Evolutionary conservation across 2,888 invertebrate species (phyloP).

Genomic region (Brachyopa scutellaris): DNA sequence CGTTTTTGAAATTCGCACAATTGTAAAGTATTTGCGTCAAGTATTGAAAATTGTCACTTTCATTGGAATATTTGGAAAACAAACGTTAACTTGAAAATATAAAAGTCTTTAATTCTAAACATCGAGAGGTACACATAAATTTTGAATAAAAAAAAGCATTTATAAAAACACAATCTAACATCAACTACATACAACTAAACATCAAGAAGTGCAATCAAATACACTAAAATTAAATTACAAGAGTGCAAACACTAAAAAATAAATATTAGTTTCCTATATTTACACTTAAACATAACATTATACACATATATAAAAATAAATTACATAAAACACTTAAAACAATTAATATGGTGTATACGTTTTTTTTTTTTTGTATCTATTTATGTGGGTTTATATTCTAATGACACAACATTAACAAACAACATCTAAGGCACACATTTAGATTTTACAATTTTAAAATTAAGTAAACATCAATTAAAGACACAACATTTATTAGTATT

Average conservation of each 20-base stretch:
- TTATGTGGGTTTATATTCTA: slow-evolving; percentile 26
- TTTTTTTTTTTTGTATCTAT: slow-evolving; percentile 20
- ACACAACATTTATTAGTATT: slow-evolving; percentile 63
- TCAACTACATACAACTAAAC: slow-evolving; percentile 50
- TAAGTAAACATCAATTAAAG: slow-evolving; percentile 64
- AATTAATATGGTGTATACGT: slow-evolving; percentile 23
- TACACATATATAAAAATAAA: slow-evolving; percentile 5
- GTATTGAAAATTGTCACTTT: too few species aligned
- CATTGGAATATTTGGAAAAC: too few species aligned
- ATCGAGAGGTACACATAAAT: neutral
- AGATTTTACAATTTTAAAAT: slow-evolving; percentile 33
- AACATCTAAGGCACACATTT: slow-evolving; percentile 68
- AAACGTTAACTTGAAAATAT: too few species aligned
- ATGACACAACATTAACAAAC: slow-evolving; percentile 68
- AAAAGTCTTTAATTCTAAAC: neutral
- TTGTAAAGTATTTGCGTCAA: too few species aligned
- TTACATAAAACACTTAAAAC: slow-evolving; percentile 51
- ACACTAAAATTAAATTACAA: slow-evolving; percentile 32
- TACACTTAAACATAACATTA: slow-evolving; percentile 35
- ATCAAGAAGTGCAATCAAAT: slow-evolving; percentile 52
- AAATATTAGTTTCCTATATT: slow-evolving; percentile 30
- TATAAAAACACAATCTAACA: slow-evolving; percentile 43
- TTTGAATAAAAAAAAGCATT: neutral
- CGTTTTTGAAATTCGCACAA: too few species aligned
- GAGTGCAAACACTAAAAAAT: slow-evolving; percentile 50